Conservation (phyloP, 2,113 vertebrate species). For the Ranitomeya imitator region DNA sequence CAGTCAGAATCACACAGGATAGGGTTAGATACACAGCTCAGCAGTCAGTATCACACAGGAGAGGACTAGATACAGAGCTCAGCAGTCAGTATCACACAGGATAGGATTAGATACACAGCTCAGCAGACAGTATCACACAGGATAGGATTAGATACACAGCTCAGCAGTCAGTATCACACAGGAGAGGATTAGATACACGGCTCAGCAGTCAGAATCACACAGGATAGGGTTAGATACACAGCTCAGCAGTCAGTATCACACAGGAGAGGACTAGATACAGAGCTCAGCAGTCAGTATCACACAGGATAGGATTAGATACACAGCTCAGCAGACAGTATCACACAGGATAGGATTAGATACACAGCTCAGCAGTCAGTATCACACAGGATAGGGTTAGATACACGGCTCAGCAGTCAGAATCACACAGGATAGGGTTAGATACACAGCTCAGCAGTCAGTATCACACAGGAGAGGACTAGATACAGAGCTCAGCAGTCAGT, state of each 20-base stretch:
- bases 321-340: not conserved
- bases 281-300: not conserved
- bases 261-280: not conserved
- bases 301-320: not conserved
- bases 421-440: not conserved
- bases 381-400: not conserved
- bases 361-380: not conserved
- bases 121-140: not conserved
- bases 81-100: too few species aligned
- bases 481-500: not conserved
- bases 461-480: not conserved
- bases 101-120: not conserved
- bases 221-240: not conserved
- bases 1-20: not conserved
- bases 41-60: too few species aligned
- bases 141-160: not conserved
- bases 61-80: not conserved
- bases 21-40: not conserved
- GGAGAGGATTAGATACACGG: not conserved
- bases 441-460: not conserved
- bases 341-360: not conserved
- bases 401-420: not conserved
- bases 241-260: not conserved
- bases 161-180: not conserved
- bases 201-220: not conserved